phyloP scores from a whole-genome alignment of 2,888 invertebrate genomes.

The Quadriops clusia region DNA sequence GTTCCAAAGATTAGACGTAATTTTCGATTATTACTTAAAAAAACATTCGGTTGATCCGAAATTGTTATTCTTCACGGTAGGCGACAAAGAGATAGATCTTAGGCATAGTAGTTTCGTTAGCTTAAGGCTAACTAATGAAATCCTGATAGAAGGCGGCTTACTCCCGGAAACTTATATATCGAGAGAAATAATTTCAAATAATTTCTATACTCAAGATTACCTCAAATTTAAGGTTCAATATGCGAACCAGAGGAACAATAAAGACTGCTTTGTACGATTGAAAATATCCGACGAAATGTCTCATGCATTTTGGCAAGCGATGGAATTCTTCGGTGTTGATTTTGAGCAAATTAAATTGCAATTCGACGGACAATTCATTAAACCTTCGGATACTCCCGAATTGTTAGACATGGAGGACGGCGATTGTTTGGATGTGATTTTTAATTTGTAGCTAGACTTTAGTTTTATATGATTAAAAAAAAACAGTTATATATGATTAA shows the following conservation, averaged over 20 bases:
- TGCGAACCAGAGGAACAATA: constrained; percentile 2
- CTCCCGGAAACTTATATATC: constrained; percentile 11
- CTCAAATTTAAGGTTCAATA: constrained; percentile 10
- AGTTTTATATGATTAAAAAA: too few species aligned
- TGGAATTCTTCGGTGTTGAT: constrained; percentile 4
- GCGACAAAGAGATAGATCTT: constrained; percentile 10
- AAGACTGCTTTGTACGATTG: constrained; percentile 7
- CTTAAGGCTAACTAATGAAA: constrained; percentile 7
- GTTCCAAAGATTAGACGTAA: constrained; percentile 9
- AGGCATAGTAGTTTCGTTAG: constrained; percentile 9
- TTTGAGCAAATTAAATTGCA: constrained; percentile 11
- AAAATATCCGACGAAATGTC: constrained; percentile 10
- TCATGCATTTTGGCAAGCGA: constrained; percentile 11
- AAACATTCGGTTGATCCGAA: constrained; percentile 8
- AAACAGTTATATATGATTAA: too few species aligned
- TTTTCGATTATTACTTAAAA: constrained; percentile 8
- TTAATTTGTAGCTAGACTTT: too few species aligned
- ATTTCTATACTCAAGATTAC: too few species aligned
- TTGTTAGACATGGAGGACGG: constrained; percentile 9
- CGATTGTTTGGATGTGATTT: constrained; percentile 12
- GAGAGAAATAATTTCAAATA: too few species aligned
- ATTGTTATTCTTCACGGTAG: constrained; percentile 11
- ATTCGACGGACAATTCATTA: constrained; percentile 9
- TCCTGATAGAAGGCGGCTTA: constrained; percentile 10
- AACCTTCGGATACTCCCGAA: constrained; percentile 6